Evolutionary conservation across 1,140 invertebrate species (phyloP), one percentile per base, ranked within the genome.

Genomic region (Lepeophtheirus salmonis): DNA sequence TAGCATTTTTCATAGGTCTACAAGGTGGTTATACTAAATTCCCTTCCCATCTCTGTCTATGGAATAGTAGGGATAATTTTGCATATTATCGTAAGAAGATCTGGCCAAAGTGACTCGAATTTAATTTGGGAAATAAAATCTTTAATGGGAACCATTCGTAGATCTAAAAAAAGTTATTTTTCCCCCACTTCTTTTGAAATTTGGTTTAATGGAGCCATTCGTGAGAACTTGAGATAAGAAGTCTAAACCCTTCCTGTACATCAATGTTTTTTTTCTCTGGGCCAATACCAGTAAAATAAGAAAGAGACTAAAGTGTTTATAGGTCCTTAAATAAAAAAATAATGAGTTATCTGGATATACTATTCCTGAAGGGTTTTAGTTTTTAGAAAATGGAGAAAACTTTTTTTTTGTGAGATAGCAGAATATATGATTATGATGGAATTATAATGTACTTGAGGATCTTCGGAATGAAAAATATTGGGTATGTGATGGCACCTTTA

Each of bases 1-100:
- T 64, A 4, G 64, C 56, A 24, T 66, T 72, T 62, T 60, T 71
- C 17, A 63, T 69, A 26, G 70, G 72, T 56, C 60, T 70, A 21
- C 71, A 74, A 65, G 60, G 65, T 22, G 70, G 71, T 13, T 74
- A 67, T 64, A 74, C 69, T 50, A 75, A 75, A 60, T 70, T 50
- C 48, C 49, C 53, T 12, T 65, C 59, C 55, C 63, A 62, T 30
- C 51, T 65, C 14, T 65, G 64, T 54, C 21, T 65, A 18, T 63
- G 60, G 59, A 59, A 65, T 25, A 64, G 60, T 41, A 49, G 63
- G 21, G 56, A 18, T 48, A 55, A 2, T 6, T 10, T 20, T 18
- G 26, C 54, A n/a, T 56, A 64, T 25, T 65, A 64, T 55, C 23
- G 17, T 20, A 64, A 63, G 51, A 52, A 20, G 50, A 64, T 22